Conservation (phyloP, 2,113 vertebrate genomes). For the Myanophis thanlyinensis region DNA sequence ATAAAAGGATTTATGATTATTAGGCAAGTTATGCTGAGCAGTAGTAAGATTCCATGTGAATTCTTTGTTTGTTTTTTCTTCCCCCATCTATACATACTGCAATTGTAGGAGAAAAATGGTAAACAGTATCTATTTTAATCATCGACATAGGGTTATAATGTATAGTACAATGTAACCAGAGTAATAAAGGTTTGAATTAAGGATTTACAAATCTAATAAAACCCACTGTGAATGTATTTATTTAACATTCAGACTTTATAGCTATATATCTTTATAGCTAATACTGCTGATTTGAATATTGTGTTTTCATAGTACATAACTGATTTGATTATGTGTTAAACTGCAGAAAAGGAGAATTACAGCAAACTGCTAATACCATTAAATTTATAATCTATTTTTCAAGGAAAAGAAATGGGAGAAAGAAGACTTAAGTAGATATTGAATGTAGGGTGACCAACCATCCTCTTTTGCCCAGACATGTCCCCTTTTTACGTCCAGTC, state of each 20-base stretch:
- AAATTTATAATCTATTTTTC: not conserved
- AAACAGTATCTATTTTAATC: constrained; percentile 40
- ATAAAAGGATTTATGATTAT: not conserved
- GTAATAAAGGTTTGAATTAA: constrained; percentile 37
- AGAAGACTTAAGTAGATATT: not conserved
- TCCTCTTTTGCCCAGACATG: too few species aligned
- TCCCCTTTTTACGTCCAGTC: too few species aligned
- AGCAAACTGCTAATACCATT: constrained; percentile 17
- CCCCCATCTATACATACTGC: constrained; percentile 10
- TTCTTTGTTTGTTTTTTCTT: too few species aligned
- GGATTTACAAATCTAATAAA: constrained; percentile 39
- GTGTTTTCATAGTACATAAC: constrained; percentile 36
- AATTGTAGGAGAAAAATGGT: constrained; percentile 47
- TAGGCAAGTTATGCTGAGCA: not conserved
- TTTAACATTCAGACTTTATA: constrained; percentile 33
- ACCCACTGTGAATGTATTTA: constrained; percentile 24
- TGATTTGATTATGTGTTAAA: constrained; percentile 39
- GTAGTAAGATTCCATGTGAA: not conserved
- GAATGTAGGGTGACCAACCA: too few species aligned
- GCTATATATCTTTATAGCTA: constrained; percentile 54
- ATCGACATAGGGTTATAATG: constrained; percentile 26
- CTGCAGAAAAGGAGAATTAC: constrained; percentile 8
- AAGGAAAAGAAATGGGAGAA: not conserved
- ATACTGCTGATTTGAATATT: constrained; percentile 36
- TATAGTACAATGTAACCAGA: constrained; percentile 33